A percentile compares a stretch with the other conserved stretches of the same genome.
Evolutionary conservation across 2,113 vertebrate species (phyloP).

Genomic region (Mus spicilegus): DNA sequence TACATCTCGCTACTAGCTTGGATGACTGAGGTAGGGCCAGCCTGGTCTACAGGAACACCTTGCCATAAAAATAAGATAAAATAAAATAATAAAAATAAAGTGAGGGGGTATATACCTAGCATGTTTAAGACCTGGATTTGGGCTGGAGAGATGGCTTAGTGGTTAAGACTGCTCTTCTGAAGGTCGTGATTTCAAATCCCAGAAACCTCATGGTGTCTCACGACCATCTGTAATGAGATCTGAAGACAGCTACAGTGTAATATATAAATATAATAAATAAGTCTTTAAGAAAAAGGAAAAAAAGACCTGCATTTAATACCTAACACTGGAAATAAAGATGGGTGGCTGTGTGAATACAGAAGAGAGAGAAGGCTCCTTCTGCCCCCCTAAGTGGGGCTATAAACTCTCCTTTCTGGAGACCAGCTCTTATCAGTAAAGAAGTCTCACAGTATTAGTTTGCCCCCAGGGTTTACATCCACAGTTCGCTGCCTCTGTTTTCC

Average conservation of each 20-base stretch:
- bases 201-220: too few species aligned
- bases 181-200: too few species aligned
- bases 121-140: background rate
- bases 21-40: background rate
- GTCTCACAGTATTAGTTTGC: background rate
- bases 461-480: background rate
- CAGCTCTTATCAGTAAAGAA: background rate
- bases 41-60: background rate
- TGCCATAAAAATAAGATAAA: background rate
- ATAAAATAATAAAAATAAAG: background rate
- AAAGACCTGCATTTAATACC: background rate
- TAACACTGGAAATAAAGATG: background rate
- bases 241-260: too few species aligned
- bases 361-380: background rate
- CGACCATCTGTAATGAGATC: too few species aligned
- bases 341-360: background rate
- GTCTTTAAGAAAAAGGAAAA: too few species aligned
- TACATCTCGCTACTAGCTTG: too few species aligned
- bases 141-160: too few species aligned
- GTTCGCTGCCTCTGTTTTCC: background rate
- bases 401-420: background rate
- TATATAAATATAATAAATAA: too few species aligned
- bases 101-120: too few species aligned
- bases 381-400: background rate
- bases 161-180: too few species aligned